A percentile compares a stretch with the other conserved stretches of the same genome.
These are phyloP conservation scores for Euplagia quadripunctaria DNA, from an alignment of 2,888 invertebrate species.

Conservation along the genomic window DNA sequence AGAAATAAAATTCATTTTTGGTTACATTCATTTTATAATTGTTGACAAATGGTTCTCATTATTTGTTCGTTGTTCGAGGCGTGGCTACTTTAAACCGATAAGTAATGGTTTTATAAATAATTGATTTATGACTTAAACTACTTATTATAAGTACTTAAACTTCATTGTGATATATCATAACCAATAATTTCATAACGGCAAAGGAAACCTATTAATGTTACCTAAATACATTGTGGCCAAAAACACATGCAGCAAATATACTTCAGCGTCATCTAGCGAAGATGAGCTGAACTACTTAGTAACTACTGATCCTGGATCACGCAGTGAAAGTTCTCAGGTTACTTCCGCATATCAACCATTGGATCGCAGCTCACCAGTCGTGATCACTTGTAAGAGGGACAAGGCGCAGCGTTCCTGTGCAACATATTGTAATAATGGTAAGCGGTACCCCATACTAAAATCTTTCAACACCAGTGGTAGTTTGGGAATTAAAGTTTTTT, in stretches of 20 bases:
- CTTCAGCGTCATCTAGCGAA: not conserved
- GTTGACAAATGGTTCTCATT: conserved; percentile 30
- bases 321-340: not conserved
- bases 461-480: too few relatives aligned
- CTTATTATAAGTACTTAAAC: conserved; percentile 17
- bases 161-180: conserved; percentile 7
- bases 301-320: not conserved
- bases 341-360: not conserved
- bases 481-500: too few relatives aligned
- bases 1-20: conserved; percentile 4
- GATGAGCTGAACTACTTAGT: not conserved
- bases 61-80: conserved; percentile 47
- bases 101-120: conserved; percentile 46
- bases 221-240: not conserved
- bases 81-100: conserved; percentile 49
- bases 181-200: not conserved
- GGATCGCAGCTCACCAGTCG: not conserved
- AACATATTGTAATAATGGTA: too few relatives aligned
- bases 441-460: too few relatives aligned
- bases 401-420: too few relatives aligned
- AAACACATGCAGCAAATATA: not conserved
- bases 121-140: conserved; percentile 40
- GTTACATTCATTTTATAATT: conserved; percentile 7
- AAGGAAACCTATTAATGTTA: not conserved
- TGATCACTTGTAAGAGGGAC: not conserved